Percentiles rank a stretch among this genome's conserved stretches.
Evolutionary conservation across 2,113 vertebrate species (phyloP).

Genomic region (Electrona antarctica): DNA sequence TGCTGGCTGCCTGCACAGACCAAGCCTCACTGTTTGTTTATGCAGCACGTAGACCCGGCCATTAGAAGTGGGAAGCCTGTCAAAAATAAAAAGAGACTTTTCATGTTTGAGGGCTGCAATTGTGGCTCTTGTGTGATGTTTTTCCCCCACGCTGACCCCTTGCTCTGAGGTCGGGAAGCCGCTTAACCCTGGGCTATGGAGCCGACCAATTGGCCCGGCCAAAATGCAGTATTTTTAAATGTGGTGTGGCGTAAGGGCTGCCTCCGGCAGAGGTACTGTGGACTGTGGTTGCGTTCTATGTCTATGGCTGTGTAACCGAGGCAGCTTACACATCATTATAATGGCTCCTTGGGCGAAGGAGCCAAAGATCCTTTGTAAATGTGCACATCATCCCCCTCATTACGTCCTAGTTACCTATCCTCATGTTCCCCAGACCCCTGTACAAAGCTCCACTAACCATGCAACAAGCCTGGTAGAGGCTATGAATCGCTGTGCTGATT

Average conservation of each 20-base stretch:
- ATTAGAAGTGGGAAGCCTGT: slow-evolving; percentile 79
- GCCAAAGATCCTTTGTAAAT: slow-evolving; percentile 62
- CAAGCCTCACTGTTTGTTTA: slow-evolving; percentile 77
- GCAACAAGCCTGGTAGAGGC: slow-evolving; percentile 45
- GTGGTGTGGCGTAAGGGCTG: slow-evolving; percentile 59
- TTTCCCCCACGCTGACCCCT: slow-evolving; percentile 75
- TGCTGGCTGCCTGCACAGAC: slow-evolving; percentile 67
- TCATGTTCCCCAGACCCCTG: slow-evolving; percentile 43
- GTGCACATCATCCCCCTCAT: slow-evolving; percentile 56
- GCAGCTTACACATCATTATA: slow-evolving; percentile 71
- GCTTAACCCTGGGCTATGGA: slow-evolving; percentile 69
- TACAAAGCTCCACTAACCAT: slow-evolving; percentile 38
- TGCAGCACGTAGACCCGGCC: slow-evolving; percentile 68
- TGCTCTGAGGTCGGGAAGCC: slow-evolving; percentile 70
- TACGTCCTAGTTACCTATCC: slow-evolving; percentile 52
- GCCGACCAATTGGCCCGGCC: slow-evolving; percentile 55
- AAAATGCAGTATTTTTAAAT: slow-evolving; percentile 65
- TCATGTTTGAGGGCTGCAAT: slow-evolving; percentile 82
- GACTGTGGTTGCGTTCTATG: slow-evolving; percentile 65
- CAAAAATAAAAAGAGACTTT: slow-evolving; percentile 82
- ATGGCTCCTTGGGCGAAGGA: slow-evolving; percentile 62
- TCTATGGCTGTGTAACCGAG: slow-evolving; percentile 61
- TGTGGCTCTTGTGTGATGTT: slow-evolving; percentile 82
- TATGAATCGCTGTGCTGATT: background rate
- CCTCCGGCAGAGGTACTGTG: slow-evolving; percentile 57